Evolutionary conservation across 1,140 invertebrate species (phyloP).

Genomic region (Conus ventricosus): DNA sequence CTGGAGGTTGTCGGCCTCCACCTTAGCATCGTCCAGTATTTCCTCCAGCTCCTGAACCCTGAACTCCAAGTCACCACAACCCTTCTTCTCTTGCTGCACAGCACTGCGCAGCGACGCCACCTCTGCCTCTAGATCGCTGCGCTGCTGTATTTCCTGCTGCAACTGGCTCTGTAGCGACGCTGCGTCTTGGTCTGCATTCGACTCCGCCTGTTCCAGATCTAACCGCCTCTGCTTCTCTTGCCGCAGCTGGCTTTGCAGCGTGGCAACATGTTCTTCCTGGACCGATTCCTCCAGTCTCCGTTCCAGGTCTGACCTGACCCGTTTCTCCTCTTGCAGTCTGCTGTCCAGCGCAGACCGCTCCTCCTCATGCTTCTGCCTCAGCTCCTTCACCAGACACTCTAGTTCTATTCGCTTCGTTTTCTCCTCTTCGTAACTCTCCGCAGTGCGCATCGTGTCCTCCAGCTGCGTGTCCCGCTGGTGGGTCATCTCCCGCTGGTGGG

Average conservation of each 20-base stretch:
- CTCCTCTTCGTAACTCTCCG: slow-evolving; percentile 58
- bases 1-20: slow-evolving; percentile 62
- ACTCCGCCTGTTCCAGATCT: too few relatives aligned
- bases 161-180: slow-evolving; percentile 13
- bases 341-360: slow-evolving; percentile 19
- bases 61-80: slow-evolving; percentile 17
- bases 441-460: slow-evolving; percentile 50
- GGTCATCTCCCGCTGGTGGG: too few relatives aligned
- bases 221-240: slow-evolving; percentile 3
- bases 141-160: slow-evolving; percentile 15
- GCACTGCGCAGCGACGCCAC: slow-evolving; percentile 15
- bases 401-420: slow-evolving; percentile 46
- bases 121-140: slow-evolving; percentile 27
- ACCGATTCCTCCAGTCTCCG: too few relatives aligned
- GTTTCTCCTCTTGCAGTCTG: too few relatives aligned
- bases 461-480: slow-evolving; percentile 48
- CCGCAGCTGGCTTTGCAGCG: background rate
- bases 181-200: slow-evolving; percentile 42
- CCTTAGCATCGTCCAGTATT: slow-evolving; percentile 59
- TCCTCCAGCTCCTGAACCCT: slow-evolving; percentile 54
- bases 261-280: too few relatives aligned
- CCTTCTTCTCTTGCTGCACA: slow-evolving; percentile 27
- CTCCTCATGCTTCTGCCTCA: slow-evolving; percentile 25
- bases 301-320: too few relatives aligned
- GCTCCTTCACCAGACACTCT: slow-evolving; percentile 31